These are phyloP conservation scores for Macropus fuliginosus DNA, from an alignment of 2,797 vertebrate species.

Conservation along the genomic window DNA sequence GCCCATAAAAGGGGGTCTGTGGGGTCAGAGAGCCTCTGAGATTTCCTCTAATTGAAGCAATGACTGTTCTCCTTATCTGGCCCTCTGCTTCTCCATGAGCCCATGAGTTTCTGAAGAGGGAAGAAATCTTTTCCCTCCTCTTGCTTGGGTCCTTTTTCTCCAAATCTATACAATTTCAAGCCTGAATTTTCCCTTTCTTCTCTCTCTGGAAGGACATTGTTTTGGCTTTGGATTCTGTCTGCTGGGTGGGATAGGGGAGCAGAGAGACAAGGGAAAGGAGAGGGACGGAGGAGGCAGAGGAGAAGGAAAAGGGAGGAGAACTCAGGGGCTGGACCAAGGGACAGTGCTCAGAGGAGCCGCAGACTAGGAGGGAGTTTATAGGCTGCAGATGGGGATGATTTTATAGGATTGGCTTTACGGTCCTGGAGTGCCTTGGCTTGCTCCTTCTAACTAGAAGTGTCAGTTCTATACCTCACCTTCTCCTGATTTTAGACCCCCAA, in stretches of 20 bases:
- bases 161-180: neutral
- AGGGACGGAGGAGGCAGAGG: neutral
- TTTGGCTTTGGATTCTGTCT: neutral
- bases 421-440: neutral
- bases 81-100: neutral
- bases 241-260: neutral
- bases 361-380: neutral
- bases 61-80: neutral
- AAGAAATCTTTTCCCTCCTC: neutral
- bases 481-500: neutral
- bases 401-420: neutral
- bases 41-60: neutral
- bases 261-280: neutral
- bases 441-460: neutral
- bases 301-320: neutral
- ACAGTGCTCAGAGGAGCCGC: neutral
- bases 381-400: neutral
- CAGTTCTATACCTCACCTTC: neutral
- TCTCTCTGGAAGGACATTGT: neutral
- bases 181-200: no score
- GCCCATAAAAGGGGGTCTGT: neutral
- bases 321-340: no score
- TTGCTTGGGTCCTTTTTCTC: neutral
- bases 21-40: neutral
- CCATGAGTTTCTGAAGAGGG: neutral